Evolutionary conservation across 2,113 vertebrate genomes (phyloP).

Genomic region (Equus przewalskii): DNA sequence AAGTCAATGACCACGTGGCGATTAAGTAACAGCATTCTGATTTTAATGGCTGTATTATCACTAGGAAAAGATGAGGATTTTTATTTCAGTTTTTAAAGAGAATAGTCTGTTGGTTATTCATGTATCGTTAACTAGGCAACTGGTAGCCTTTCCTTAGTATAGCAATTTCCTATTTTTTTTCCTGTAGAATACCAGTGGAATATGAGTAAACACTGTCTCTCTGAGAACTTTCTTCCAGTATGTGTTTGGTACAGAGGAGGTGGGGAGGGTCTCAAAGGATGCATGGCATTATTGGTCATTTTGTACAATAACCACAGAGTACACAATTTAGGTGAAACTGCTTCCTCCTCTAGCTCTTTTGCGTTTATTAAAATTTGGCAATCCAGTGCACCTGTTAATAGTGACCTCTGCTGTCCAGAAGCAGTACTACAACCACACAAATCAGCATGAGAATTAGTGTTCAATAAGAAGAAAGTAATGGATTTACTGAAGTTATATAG

Average conservation of each 20-base stretch:
- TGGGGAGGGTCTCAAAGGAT: not conserved
- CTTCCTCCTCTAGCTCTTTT: constrained; percentile 31
- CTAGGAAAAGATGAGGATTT: not conserved
- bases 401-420: constrained; percentile 78
- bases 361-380: constrained; percentile 63
- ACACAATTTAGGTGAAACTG: not conserved
- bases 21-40: not conserved
- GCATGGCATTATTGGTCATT: not conserved
- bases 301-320: not conserved
- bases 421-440: constrained; percentile 50
- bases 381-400: constrained; percentile 58
- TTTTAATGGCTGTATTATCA: not conserved
- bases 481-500: not conserved
- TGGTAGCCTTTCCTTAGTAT: not conserved
- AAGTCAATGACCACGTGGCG: not conserved
- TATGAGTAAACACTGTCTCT: not conserved
- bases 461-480: not conserved
- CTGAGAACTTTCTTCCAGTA: not conserved
- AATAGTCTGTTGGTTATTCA: not conserved
- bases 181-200: not conserved
- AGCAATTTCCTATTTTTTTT: not conserved
- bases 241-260: not conserved
- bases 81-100: not conserved
- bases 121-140: not conserved
- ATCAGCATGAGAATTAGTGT: not conserved